A percentile compares a stretch with the other conserved stretches of the same genome.
phyloP scores from a whole-genome alignment of 2,888 invertebrate species.

The Pinctada fucata region DNA sequence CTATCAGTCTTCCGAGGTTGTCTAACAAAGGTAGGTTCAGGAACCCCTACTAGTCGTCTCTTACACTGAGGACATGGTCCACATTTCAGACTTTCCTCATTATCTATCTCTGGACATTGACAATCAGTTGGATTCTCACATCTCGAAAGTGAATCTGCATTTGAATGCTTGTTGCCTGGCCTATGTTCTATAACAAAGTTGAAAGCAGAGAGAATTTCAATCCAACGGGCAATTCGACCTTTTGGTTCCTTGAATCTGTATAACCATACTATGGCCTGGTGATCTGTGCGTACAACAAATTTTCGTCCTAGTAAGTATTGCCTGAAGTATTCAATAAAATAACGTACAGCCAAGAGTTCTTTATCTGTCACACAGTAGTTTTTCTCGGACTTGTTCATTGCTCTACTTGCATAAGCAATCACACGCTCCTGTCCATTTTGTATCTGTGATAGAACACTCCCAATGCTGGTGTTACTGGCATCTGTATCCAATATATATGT shows the following conservation, averaged over 20 bases:
- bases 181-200: no score
- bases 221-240: no score
- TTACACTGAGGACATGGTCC: slow-evolving; percentile 40
- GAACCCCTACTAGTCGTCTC: slow-evolving; percentile 3
- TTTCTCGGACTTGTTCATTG: slow-evolving; percentile 39
- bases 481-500: slow-evolving; percentile 47
- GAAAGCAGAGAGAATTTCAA: no score
- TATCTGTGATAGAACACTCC: slow-evolving; percentile 43
- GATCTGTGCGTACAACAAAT: slow-evolving; percentile 35
- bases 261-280: slow-evolving; percentile 37
- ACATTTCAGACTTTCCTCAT: slow-evolving; percentile 23
- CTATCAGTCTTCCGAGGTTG: no score
- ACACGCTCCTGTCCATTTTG: slow-evolving; percentile 41
- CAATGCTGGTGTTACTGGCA: slow-evolving; percentile 41
- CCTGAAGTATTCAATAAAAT: slow-evolving; percentile 35
- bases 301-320: slow-evolving; percentile 33
- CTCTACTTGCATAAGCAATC: slow-evolving; percentile 46
- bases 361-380: slow-evolving; percentile 36
- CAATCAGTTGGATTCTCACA: no score
- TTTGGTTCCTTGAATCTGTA: slow-evolving; percentile 37
- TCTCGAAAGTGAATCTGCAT: no score
- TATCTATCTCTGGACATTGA: no score
- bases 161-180: no score
- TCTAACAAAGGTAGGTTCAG: no score
- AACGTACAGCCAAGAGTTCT: slow-evolving; percentile 31